These are phyloP conservation scores for Cephus nigrinus DNA, from an alignment of 2,888 invertebrate genomes.

Conservation along the genomic window DNA sequence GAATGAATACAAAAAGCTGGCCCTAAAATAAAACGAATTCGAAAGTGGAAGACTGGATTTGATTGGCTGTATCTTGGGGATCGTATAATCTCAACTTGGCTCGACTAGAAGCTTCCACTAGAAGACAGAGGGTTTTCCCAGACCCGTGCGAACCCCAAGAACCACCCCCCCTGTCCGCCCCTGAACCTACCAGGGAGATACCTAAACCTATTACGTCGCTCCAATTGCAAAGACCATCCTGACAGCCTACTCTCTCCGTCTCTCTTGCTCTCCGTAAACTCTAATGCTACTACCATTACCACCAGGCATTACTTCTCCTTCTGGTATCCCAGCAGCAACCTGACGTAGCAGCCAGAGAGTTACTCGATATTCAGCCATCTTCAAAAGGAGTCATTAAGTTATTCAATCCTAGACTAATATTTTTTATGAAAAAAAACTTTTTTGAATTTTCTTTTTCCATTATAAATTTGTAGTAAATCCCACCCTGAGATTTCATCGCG, in stretches of 20 bases:
- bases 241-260: background rate
- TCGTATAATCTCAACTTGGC: conserved; percentile 12
- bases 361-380: background rate
- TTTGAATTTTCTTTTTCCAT: too few species aligned
- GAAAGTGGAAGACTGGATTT: conserved; percentile 15
- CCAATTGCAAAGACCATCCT: background rate
- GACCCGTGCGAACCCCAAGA: background rate
- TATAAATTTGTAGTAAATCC: background rate
- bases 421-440: too few species aligned
- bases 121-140: background rate
- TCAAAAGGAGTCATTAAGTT: background rate
- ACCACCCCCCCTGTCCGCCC: background rate
- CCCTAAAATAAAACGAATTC: conserved; percentile 17
- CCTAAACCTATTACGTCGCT: background rate
- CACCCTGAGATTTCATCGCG: background rate
- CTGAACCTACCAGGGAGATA: background rate
- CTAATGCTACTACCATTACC: background rate
- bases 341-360: background rate
- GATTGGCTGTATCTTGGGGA: conserved; percentile 15
- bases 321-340: background rate
- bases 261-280: background rate
- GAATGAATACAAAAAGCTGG: conserved; percentile 6
- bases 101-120: background rate
- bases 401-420: too few species aligned
- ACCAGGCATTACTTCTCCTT: background rate